Evolutionary conservation across 37 sponge, comb jelly and placozoan genomes (phyloP), one percentile per base, ranked within the genome.

Genomic region (Agelas oroides): DNA sequence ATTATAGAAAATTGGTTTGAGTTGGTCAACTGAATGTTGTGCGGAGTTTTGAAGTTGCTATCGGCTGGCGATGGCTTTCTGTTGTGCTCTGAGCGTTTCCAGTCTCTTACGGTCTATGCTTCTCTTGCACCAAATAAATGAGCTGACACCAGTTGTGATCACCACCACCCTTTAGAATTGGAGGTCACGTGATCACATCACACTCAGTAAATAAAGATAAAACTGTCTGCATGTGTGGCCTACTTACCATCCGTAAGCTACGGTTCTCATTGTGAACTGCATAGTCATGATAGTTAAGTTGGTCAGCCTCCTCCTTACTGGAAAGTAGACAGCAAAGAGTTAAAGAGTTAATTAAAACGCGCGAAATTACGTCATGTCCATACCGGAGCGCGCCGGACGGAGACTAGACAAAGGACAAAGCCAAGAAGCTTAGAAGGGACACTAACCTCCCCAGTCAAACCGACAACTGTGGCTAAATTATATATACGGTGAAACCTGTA

Each of bases 241-340:
- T 46, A 61, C 87, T 86, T 54, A 86, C 87, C 87, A 86, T 3
- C 87, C 87, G 30, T 79, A 52, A 17, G 80, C 87, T 24, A 86
- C 87, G 24, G 80, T 15, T 59, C 62, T 86, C 87, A 86, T 86
- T 2, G 87, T 32, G 36, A 86, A 55, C 30, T 35, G 59, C 38
- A 77, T 13, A 1, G 46, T 46, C n/a, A n/a, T n/a, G n/a, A n/a
- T n/a, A n/a, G n/a, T n/a, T n/a, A n/a, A n/a, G n/a, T n/a, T n/a
- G n/a, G n/a, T n/a, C n/a, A n/a, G n/a, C n/a, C n/a, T n/a, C n/a
- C n/a, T n/a, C n/a, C n/a, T n/a, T n/a, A n/a, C n/a, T n/a, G n/a
- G n/a, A n/a, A n/a, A n/a, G n/a, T n/a, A n/a, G n/a, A n/a, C n/a
- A n/a, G n/a, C n/a, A n/a, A n/a, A n/a, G 37, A 34, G 15, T 32